A percentile compares a stretch with the other conserved stretches of the same genome.
Evolutionary conservation across 1,140 invertebrate species (phyloP).

Genomic region (Drosophila truncata): DNA sequence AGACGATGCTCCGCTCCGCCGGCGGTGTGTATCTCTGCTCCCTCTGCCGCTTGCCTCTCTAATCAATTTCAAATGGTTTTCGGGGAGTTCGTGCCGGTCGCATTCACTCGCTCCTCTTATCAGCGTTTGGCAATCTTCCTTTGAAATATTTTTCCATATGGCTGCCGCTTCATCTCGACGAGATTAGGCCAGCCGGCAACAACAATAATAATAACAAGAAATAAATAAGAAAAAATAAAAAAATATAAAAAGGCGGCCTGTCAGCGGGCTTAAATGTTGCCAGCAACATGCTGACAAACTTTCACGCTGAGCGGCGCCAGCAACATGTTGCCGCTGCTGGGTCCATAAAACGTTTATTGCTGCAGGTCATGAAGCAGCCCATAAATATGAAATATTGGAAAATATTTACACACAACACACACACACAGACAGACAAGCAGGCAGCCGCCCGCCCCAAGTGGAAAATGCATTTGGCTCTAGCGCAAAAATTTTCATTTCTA

Average conservation of each 20-base stretch:
- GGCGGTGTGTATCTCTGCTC: slow-evolving; percentile 10
- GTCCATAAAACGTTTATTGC: slow-evolving; percentile 67
- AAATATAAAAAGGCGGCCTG: slow-evolving; percentile 32
- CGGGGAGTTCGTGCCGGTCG: slow-evolving; percentile 66
- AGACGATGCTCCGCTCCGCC: slow-evolving; percentile 38
- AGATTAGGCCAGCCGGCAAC: slow-evolving; percentile 49
- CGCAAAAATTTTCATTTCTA: slow-evolving; percentile 41
- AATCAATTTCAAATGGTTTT: slow-evolving; percentile 79
- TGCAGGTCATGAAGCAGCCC: slow-evolving; percentile 75
- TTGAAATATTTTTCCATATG: slow-evolving; percentile 82
- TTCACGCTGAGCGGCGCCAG: not conserved
- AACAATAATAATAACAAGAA: slow-evolving; percentile 25
- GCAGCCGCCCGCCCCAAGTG: slow-evolving; percentile 35
- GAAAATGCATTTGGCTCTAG: slow-evolving; percentile 52
- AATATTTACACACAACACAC: slow-evolving; percentile 40
- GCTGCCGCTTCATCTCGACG: slow-evolving; percentile 65
- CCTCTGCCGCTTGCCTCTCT: slow-evolving; percentile 41
- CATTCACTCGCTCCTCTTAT: slow-evolving; percentile 60
- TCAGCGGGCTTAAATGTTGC: slow-evolving; percentile 42
- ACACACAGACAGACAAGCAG: too few relatives aligned
- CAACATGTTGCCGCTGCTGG: slow-evolving; percentile 26
- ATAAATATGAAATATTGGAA: slow-evolving; percentile 69
- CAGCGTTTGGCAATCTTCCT: slow-evolving; percentile 76
- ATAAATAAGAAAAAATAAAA: slow-evolving; percentile 5
- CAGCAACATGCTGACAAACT: slow-evolving; percentile 25